Percentiles rank a stretch among this genome's conserved stretches.
Evolutionary conservation across 1,140 invertebrate genomes (phyloP).

Genomic region (Mizuhopecten yessoensis): DNA sequence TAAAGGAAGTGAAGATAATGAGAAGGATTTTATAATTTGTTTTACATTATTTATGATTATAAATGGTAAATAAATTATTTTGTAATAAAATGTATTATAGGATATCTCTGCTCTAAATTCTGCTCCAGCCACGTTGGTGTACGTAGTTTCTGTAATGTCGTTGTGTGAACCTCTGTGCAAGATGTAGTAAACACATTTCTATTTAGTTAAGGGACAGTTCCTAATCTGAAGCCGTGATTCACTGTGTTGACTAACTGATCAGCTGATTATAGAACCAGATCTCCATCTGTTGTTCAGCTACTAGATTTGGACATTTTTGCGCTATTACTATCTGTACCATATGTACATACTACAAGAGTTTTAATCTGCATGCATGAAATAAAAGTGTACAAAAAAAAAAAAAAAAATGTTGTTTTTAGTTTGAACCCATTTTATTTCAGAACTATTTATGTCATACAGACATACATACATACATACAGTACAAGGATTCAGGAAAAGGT

Average conservation of each 20-base stretch:
- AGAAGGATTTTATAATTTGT: not conserved
- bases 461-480: no score
- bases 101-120: constrained; percentile 2
- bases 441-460: no score
- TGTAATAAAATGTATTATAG: constrained; percentile 28
- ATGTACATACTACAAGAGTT: not conserved
- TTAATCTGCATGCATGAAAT: constrained; percentile 38
- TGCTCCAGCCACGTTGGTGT: not conserved
- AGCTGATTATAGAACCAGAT: not conserved
- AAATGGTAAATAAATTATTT: constrained; percentile 36
- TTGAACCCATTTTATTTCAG: no score
- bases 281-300: not conserved
- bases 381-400: not conserved
- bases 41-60: constrained; percentile 30
- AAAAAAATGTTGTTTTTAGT: not conserved
- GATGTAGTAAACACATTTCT: constrained; percentile 28
- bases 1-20: not conserved
- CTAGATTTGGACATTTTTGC: constrained; percentile 25
- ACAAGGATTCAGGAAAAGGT: no score
- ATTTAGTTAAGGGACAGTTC: constrained; percentile 10
- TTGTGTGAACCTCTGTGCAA: constrained; percentile 31
- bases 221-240: constrained; percentile 12
- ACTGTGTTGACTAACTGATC: not conserved
- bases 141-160: not conserved
- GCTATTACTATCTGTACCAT: not conserved